phyloP scores from a whole-genome alignment of 2,797 vertebrate genomes.

The Moxostoma hubbsi region DNA sequence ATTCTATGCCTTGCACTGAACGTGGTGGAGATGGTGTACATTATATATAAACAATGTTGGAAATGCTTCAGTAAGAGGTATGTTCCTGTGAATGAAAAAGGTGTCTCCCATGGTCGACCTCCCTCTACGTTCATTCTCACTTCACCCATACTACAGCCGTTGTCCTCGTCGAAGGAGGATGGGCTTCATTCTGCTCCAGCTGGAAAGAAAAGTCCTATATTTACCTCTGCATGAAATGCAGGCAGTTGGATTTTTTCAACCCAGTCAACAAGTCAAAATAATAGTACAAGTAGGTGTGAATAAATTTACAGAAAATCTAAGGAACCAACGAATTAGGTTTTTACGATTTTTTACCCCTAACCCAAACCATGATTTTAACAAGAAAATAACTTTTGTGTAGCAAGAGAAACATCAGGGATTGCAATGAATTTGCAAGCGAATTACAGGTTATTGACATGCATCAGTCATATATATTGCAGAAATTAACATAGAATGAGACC shows the following conservation, averaged over 20 bases:
- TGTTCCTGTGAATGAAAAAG: conserved; percentile 52
- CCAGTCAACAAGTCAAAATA: neutral
- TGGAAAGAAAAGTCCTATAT: neutral
- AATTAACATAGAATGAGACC: too few relatives aligned
- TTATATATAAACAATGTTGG: conserved; percentile 79
- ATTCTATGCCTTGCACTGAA: conserved; percentile 83
- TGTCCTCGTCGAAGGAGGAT: neutral
- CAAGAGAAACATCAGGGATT: too few relatives aligned
- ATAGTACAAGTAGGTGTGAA: too few relatives aligned
- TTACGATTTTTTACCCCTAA: too few relatives aligned
- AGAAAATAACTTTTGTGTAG: too few relatives aligned
- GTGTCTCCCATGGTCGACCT: conserved; percentile 22
- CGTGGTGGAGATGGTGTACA: conserved; percentile 80
- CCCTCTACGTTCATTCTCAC: conserved; percentile 39
- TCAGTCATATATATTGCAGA: too few relatives aligned
- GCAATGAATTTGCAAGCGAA: too few relatives aligned
- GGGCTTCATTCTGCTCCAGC: neutral
- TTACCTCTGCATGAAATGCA: neutral
- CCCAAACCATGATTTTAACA: too few relatives aligned
- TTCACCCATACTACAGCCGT: neutral
- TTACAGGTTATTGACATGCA: too few relatives aligned
- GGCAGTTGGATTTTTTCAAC: neutral
- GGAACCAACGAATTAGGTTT: too few relatives aligned
- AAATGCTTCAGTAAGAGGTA: conserved; percentile 75
- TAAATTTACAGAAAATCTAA: neutral